A percentile compares a stretch with the other conserved stretches of the same genome.
Evolutionary conservation across 2,797 vertebrate species (phyloP).

Genomic region (Calcarius lapponicus): DNA sequence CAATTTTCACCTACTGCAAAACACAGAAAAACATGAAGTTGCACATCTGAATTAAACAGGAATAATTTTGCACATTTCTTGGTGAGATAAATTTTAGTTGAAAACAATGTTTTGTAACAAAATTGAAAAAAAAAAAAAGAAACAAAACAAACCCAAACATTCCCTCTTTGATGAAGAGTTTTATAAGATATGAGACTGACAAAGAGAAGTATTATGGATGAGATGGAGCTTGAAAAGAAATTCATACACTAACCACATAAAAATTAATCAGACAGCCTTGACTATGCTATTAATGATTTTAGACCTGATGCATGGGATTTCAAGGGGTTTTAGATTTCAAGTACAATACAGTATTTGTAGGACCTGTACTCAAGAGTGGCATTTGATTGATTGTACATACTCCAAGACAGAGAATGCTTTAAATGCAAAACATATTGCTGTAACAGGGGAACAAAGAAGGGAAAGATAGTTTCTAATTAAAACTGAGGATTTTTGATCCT

Average conservation of each 20-base stretch:
- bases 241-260: background rate
- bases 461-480: conserved; percentile 54
- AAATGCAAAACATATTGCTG: conserved; percentile 50
- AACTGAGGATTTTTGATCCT: conserved; percentile 21
- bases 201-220: background rate
- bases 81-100: background rate
- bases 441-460: conserved; percentile 15
- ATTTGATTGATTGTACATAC: conserved; percentile 40
- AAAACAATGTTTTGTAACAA: background rate
- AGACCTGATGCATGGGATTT: conserved; percentile 3
- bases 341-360: conserved; percentile 18
- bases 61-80: conserved; percentile 2
- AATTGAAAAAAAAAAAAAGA: background rate
- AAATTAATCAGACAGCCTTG: conserved; percentile 35
- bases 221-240: background rate
- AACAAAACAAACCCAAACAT: background rate
- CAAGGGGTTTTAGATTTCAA: conserved; percentile 25
- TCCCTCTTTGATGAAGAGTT: background rate
- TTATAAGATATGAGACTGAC: background rate
- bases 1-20: background rate
- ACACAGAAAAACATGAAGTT: background rate
- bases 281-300: conserved; percentile 33
- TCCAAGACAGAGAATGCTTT: background rate
- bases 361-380: conserved; percentile 27
- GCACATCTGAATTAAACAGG: background rate